Base-by-base conservation (phyloP, 2,797 vertebrate genomes). In the Brachymystax lenok region DNA sequence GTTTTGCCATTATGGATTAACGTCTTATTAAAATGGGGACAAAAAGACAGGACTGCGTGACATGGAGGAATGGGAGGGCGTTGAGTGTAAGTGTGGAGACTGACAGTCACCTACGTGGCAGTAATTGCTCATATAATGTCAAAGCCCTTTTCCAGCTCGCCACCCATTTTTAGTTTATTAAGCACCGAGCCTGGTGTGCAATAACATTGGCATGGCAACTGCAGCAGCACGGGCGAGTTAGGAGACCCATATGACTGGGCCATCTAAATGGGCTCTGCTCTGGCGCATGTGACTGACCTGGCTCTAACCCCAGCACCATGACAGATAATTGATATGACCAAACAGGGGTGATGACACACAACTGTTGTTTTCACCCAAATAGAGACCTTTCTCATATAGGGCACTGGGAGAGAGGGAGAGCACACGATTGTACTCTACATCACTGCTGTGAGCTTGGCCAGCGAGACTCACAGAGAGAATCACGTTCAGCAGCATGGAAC, bases 331-430 rank as follows among this genome's bases (percentile, higher is more conserved):
- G 19, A 71, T 52, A 6, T 28, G 70, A 12, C 50, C 46, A 27
- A 6, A 16, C 21, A 27, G 8, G 30, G 46, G 28, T 13, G 69
- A 27, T 24, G 13, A 33, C 51, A 27, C 14, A 54, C 71, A 56
- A 52, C 71, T 52, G 52, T 54, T 51, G n/a, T 24, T 24, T 56
- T 71, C 24, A 52, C 40, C 69, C 35, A 71, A 71, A 51, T 24
- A 12, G 33, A 51, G 40, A 50, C 10, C 21, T 71, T 27, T 71
- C 51, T 51, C 12, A 56, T 56, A 56, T 17, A 54, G 52, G 52
- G 5, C 5, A 56, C 54, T 16, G 54, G 54, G 54, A 56, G 19
- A 7, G 19, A 61, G 21, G n/a, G 59, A 54, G 3, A 61, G 21
- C 59, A 61, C 17, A 61, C 24, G 7, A 61, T 59, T n/a, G 1